Evolutionary conservation across 1,140 invertebrate genomes (phyloP).

Genomic region (Lepidurus arcticus): DNA sequence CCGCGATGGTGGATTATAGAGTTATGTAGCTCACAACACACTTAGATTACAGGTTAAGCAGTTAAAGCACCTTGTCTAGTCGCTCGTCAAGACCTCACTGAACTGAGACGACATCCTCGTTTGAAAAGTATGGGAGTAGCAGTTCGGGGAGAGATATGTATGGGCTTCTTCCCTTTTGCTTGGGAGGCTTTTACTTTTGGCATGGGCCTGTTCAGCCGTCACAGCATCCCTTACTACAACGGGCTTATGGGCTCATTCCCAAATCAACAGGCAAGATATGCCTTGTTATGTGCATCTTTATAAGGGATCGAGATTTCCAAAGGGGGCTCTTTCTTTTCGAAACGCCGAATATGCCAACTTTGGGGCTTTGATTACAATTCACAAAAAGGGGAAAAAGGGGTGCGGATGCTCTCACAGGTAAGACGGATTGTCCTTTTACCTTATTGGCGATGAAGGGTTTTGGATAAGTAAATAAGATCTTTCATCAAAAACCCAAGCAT

Average conservation of each 20-base stretch:
- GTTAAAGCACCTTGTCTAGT: slow-evolving; percentile 9
- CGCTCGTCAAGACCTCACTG: slow-evolving; percentile 20
- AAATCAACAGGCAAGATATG: slow-evolving; percentile 13
- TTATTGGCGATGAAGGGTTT: not conserved
- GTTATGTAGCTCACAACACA: not conserved
- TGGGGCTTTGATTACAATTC: not conserved
- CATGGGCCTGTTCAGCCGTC: slow-evolving; percentile 9
- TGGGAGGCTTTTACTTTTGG: slow-evolving; percentile 5
- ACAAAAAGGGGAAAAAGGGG: not conserved
- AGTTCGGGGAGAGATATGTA: slow-evolving; percentile 4
- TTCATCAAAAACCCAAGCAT: not conserved
- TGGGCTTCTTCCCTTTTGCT: slow-evolving; percentile 10
- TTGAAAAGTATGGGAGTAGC: slow-evolving; percentile 19
- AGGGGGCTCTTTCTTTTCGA: not conserved
- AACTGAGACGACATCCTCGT: slow-evolving; percentile 15
- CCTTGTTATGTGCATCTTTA: slow-evolving; percentile 22
- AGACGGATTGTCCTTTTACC: slow-evolving; percentile 3
- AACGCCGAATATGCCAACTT: not conserved
- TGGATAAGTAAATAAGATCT: slow-evolving; percentile 13
- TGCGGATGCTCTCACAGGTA: not conserved
- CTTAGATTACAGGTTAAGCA: slow-evolving; percentile 7
- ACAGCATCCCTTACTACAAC: not conserved
- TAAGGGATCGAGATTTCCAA: slow-evolving; percentile 8
- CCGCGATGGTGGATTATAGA: not conserved
- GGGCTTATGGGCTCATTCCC: slow-evolving; percentile 6